Evolutionary conservation across 1,140 invertebrate species (phyloP).

Genomic region (Homarus americanus): DNA sequence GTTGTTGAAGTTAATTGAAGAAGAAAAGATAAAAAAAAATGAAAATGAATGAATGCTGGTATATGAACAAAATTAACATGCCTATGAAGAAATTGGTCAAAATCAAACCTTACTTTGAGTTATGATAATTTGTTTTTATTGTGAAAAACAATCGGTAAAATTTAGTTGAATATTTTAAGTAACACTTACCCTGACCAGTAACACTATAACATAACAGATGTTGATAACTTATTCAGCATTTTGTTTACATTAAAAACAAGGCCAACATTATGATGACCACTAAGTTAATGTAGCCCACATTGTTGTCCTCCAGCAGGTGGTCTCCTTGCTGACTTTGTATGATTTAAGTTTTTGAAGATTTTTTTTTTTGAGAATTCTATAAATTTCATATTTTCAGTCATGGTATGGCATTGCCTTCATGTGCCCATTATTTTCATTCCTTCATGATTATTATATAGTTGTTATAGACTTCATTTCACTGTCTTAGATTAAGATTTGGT

Average conservation of each 20-base stretch:
- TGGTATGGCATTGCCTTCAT: too few species aligned
- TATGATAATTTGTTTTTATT: too few species aligned
- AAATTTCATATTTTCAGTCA: too few species aligned
- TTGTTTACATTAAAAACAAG: too few species aligned
- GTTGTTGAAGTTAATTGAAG: constrained; percentile 86
- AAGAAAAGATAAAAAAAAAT: constrained; percentile 77
- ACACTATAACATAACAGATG: too few species aligned
- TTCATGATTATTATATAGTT: constrained; percentile 25
- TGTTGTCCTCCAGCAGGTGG: constrained; percentile 13
- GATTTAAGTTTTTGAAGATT: neutral
- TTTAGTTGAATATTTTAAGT: too few species aligned
- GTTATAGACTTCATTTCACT: constrained; percentile 6
- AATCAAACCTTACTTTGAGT: too few species aligned
- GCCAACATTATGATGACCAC: too few species aligned
- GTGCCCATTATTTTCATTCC: constrained; percentile 20
- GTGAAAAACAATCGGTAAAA: too few species aligned
- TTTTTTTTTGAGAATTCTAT: too few species aligned
- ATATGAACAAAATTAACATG: neutral
- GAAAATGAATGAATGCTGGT: constrained; percentile 41
- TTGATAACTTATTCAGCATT: neutral
- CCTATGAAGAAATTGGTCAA: neutral
- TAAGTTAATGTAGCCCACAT: neutral
- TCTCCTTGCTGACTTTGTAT: constrained; percentile 49
- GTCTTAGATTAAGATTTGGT: constrained; percentile 12
- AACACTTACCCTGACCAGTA: neutral